phyloP scores from a whole-genome alignment of 2,888 invertebrate species.

The Thalpophila matura region DNA sequence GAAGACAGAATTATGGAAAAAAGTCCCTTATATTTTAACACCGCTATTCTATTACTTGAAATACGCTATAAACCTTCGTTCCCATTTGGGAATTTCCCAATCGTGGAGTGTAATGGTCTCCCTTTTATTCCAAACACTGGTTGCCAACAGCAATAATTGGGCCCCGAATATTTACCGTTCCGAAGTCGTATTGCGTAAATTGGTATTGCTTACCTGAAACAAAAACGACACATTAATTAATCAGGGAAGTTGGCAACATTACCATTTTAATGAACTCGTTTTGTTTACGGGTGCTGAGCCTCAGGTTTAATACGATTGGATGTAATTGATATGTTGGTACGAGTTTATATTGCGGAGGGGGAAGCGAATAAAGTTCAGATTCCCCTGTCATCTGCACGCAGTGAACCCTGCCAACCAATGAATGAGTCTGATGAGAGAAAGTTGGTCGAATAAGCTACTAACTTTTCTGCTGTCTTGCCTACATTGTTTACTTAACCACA shows the following conservation, averaged over 20 bases:
- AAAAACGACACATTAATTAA: slow-evolving; percentile 60
- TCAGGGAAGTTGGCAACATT: slow-evolving; percentile 29
- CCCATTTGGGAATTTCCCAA: slow-evolving; percentile 44
- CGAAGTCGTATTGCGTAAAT: slow-evolving; percentile 36
- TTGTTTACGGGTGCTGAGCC: slow-evolving; percentile 10
- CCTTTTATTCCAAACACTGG: slow-evolving; percentile 32
- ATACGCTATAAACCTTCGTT: slow-evolving; percentile 22
- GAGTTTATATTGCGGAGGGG: neutral
- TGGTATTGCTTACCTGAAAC: slow-evolving; percentile 70
- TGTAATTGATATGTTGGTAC: slow-evolving; percentile 32
- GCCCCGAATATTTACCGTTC: slow-evolving; percentile 52
- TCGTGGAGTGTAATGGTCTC: slow-evolving; percentile 26
- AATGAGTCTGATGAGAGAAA: neutral
- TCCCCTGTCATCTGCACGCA: slow-evolving; percentile 13
- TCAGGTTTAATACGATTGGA: slow-evolving; percentile 19
- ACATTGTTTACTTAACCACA: too few relatives aligned
- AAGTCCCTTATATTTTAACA: slow-evolving; percentile 11
- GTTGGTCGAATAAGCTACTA: neutral
- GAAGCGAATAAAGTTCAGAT: neutral
- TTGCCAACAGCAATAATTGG: slow-evolving; percentile 35
- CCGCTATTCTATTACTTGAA: slow-evolving; percentile 22
- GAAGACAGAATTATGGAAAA: slow-evolving; percentile 4
- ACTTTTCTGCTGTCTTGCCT: neutral
- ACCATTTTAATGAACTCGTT: slow-evolving; percentile 45
- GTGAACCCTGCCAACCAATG: neutral